phyloP scores from a whole-genome alignment of 1,140 invertebrate species.

The Microplitis mediator region DNA sequence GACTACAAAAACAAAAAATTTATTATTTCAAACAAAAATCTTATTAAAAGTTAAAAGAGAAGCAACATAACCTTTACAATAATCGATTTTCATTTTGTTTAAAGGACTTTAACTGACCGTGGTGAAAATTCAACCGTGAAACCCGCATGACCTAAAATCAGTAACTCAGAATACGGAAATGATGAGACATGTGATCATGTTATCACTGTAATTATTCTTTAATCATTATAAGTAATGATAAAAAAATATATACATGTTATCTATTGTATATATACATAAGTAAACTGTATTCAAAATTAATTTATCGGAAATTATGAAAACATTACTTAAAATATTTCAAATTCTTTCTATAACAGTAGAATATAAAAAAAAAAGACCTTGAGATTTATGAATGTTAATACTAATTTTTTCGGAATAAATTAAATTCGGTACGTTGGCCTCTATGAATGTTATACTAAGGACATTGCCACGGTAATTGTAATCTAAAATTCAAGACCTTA shows the following conservation, averaged over 20 bases:
- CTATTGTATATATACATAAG: too few relatives aligned
- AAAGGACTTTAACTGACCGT: constrained; percentile 16
- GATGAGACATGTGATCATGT: not conserved
- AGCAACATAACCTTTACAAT: not conserved
- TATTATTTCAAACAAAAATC: too few relatives aligned
- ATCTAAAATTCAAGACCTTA: too few relatives aligned
- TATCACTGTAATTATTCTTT: constrained; percentile 7
- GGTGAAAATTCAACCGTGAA: constrained; percentile 14
- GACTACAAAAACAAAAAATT: too few relatives aligned
- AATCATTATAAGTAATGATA: not conserved
- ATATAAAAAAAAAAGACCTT: not conserved
- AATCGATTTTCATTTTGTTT: constrained; percentile 4
- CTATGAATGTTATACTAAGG: not conserved
- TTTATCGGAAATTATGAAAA: too few relatives aligned
- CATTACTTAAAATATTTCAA: too few relatives aligned
- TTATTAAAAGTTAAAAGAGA: not conserved
- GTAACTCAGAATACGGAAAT: constrained; percentile 24
- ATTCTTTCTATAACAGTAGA: not conserved
- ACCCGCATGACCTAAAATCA: constrained; percentile 26
- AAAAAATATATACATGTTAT: too few relatives aligned
- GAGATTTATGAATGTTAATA: not conserved
- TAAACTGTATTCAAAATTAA: too few relatives aligned
- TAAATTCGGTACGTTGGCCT: not conserved
- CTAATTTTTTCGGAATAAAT: not conserved
- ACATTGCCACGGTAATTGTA: too few relatives aligned